Conservation (phyloP, 2,113 vertebrate genomes). For the Corythornis madagascariensis region DNA sequence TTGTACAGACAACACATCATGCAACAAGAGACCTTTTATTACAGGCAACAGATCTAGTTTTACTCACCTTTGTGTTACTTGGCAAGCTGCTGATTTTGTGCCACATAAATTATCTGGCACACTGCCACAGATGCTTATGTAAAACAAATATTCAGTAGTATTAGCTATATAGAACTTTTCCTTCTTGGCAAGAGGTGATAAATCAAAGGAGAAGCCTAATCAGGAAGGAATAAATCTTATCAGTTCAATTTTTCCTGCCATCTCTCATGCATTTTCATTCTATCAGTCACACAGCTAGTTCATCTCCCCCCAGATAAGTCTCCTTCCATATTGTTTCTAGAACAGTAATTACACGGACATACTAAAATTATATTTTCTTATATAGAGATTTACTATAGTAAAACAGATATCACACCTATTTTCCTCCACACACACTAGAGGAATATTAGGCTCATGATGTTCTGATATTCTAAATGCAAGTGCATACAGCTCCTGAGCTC, state of each 20-base stretch:
- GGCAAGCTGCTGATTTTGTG: slow-evolving; percentile 84
- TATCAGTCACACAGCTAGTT: background rate
- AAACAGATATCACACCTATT: background rate
- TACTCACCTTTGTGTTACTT: slow-evolving; percentile 80
- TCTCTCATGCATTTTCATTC: background rate
- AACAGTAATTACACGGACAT: background rate
- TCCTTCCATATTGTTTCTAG: background rate
- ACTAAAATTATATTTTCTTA: background rate
- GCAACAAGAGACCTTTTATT: background rate
- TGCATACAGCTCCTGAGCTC: background rate
- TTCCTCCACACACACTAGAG: background rate
- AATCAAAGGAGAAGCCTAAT: slow-evolving; percentile 88
- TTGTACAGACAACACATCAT: background rate
- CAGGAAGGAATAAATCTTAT: background rate
- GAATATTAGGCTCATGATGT: background rate
- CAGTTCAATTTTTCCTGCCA: background rate
- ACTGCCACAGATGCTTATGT: slow-evolving; percentile 85
- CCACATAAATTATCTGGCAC: slow-evolving; percentile 72
- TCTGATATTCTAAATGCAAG: rapidly evolving
- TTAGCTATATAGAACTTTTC: slow-evolving; percentile 73
- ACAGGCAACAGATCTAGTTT: background rate
- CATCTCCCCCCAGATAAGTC: background rate
- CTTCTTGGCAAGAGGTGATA: slow-evolving; percentile 84
- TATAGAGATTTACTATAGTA: background rate
- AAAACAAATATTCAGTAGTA: slow-evolving; percentile 79